Evolutionary conservation across 2,888 invertebrate genomes (phyloP).

Genomic region (Buathra laborator): DNA sequence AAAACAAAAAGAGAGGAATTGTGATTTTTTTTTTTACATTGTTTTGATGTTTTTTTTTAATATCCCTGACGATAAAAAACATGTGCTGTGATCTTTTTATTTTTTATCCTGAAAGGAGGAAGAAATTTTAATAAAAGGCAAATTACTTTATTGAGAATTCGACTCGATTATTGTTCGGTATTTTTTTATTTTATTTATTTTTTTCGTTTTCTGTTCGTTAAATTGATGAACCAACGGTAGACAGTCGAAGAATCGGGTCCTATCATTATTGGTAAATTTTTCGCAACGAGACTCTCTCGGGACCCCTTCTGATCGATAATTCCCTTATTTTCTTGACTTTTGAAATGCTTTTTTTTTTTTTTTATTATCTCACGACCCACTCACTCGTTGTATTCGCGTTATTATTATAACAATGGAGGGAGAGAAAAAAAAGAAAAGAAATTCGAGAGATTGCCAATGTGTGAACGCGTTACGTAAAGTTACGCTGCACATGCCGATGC

Average conservation of each 20-base stretch:
- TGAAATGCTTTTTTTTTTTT: conserved; percentile 48
- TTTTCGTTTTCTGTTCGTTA: conserved; percentile 24
- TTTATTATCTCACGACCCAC: conserved; percentile 42
- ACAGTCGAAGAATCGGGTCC: conserved; percentile 13
- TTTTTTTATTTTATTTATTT: conserved; percentile 32
- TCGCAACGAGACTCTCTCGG: conserved; percentile 17
- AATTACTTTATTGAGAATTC: conserved; percentile 21
- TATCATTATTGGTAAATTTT: conserved; percentile 57
- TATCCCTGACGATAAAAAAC: conserved; percentile 1
- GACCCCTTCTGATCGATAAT: conserved; percentile 42
- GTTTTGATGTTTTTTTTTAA: background rate
- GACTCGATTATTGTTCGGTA: conserved; percentile 23
- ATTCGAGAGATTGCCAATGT: conserved; percentile 39
- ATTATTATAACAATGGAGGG: conserved; percentile 46
- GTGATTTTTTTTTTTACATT: conserved; percentile 18
- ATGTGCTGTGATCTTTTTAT: conserved; percentile 48
- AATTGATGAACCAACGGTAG: conserved; percentile 5
- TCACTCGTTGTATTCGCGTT: conserved; percentile 23
- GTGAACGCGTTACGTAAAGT: conserved; percentile 42
- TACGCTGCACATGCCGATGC: background rate
- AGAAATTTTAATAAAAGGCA: conserved; percentile 13
- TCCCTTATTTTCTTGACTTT: conserved; percentile 58
- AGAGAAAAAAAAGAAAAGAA: conserved; percentile 8
- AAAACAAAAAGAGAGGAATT: conserved; percentile 39
- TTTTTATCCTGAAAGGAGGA: conserved; percentile 48